Evolutionary conservation across 1,140 invertebrate species (phyloP).

Genomic region (Bombus waltoni): DNA sequence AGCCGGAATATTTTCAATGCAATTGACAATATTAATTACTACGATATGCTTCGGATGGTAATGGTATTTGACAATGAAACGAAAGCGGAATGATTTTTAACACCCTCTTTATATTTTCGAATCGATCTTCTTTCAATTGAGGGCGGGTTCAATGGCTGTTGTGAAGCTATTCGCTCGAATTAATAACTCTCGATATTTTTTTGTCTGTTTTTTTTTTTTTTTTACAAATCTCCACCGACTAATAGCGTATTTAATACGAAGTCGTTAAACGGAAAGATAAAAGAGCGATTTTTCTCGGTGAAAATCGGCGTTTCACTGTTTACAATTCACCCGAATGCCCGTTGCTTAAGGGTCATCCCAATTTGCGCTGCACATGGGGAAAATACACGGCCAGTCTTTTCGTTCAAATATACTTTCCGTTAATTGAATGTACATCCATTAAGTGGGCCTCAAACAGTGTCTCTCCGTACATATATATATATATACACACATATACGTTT

Average conservation of each 20-base stretch:
- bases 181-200: slow-evolving; percentile 21
- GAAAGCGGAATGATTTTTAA: not conserved
- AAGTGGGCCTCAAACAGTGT: slow-evolving; percentile 8
- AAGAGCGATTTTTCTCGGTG: not conserved
- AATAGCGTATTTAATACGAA: not conserved
- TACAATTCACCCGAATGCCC: not conserved
- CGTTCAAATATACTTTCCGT: slow-evolving; percentile 20
- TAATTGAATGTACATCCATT: slow-evolving; percentile 46
- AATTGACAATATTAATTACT: not conserved
- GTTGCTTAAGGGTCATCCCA: slow-evolving; percentile 5
- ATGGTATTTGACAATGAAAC: not conserved
- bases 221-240: not conserved
- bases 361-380: not conserved
- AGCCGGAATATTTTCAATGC: not conserved
- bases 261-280: not conserved
- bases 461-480: too few species aligned
- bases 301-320: too few species aligned
- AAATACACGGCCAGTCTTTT: not conserved
- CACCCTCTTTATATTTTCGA: not conserved
- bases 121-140: slow-evolving; percentile 3
- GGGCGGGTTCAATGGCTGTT: not conserved
- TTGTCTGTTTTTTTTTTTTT: too few species aligned
- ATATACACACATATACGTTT: slow-evolving; percentile 4
- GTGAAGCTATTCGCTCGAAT: not conserved
- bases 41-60: not conserved